phyloP scores from a whole-genome alignment of 1,140 invertebrate genomes.

The Caenorhabditis latens region DNA sequence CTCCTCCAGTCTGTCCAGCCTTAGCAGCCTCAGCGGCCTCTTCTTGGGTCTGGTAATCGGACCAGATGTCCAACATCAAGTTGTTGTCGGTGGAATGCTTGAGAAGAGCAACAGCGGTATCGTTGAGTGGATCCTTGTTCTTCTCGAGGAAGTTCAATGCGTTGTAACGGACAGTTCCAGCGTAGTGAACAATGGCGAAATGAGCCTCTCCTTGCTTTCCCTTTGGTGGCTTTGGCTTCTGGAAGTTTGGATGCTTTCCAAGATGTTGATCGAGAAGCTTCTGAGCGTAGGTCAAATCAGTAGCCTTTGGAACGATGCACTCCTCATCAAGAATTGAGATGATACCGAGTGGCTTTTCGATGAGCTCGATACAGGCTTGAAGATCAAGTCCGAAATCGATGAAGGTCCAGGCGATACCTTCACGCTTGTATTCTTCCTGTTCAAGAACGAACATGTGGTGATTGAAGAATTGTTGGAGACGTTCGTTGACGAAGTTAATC shows the following conservation, averaged over 20 bases:
- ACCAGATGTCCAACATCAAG: constrained; percentile 74
- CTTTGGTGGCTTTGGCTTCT: constrained; percentile 93
- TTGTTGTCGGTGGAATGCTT: constrained; percentile 72
- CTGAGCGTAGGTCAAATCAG: constrained; percentile 96
- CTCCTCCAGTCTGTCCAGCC: constrained; percentile 68
- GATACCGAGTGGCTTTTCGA: constrained; percentile 99
- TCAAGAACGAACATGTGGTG: constrained; percentile 99
- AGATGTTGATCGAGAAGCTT: constrained; percentile 98
- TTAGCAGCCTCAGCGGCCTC: constrained; percentile 77
- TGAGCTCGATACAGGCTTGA: constrained; percentile 96
- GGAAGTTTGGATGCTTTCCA: constrained; percentile 96
- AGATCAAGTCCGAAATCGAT: constrained; percentile 99
- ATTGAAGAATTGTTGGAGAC: constrained; percentile 99
- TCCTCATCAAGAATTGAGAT: constrained; percentile 99
- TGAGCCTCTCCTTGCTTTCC: constrained; percentile 88
- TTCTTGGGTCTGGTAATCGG: constrained; percentile 75
- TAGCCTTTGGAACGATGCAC: constrained; percentile 99
- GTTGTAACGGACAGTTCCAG: constrained; percentile 80
- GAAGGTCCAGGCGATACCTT: constrained; percentile 98
- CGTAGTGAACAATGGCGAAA: constrained; percentile 78
- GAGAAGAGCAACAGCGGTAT: constrained; percentile 96
- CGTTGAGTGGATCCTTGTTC: constrained; percentile 79
- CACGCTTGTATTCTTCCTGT: constrained; percentile 96
- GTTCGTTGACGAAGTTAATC: constrained; percentile 99
- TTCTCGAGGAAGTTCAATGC: constrained; percentile 78